These are phyloP conservation scores for Micronycteris hirsuta DNA, from an alignment of 2,113 vertebrate genomes.

Conservation along the genomic window DNA sequence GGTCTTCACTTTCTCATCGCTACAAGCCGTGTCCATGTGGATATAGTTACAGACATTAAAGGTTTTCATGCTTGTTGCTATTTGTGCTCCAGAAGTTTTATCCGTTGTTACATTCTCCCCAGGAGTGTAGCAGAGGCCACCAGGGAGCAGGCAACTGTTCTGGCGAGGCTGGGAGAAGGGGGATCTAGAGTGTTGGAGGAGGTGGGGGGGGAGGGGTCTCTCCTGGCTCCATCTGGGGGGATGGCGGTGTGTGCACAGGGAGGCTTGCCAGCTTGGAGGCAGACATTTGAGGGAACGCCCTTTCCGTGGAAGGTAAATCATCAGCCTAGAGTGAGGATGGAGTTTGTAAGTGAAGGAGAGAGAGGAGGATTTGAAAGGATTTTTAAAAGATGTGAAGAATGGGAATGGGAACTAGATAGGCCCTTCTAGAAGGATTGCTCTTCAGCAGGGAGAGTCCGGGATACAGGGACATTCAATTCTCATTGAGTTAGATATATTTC, in stretches of 20 bases:
- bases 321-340: background rate
- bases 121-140: background rate
- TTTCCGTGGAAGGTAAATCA: background rate
- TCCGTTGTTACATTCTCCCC: background rate
- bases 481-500: background rate
- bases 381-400: background rate
- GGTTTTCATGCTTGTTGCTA: background rate
- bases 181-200: background rate
- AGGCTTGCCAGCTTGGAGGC: background rate
- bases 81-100: background rate
- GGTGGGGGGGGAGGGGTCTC: background rate
- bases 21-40: background rate
- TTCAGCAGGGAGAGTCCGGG: background rate
- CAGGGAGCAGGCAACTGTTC: background rate
- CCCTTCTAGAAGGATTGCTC: background rate
- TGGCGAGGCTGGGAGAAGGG: background rate
- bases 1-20: background rate
- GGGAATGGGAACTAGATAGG: background rate
- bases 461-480: background rate
- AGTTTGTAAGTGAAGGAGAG: background rate
- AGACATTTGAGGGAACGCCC: background rate
- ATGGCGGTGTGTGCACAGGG: accelerated
- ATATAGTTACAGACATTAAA: background rate
- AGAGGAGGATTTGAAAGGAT: background rate
- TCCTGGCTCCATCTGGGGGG: background rate